phyloP scores from a whole-genome alignment of 2,888 invertebrate species.

The Tinea pellionella region DNA sequence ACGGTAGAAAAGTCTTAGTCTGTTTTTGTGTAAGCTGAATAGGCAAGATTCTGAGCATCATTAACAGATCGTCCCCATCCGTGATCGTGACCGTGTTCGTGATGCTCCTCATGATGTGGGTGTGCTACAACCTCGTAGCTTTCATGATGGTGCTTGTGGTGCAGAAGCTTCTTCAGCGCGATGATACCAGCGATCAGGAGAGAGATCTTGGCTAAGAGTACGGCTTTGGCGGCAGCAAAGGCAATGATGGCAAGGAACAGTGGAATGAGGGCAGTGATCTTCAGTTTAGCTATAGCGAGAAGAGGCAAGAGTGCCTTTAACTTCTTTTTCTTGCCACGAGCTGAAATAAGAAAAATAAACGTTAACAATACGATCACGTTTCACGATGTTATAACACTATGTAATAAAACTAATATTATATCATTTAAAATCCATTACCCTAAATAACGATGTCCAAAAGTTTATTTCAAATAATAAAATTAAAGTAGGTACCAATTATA shows the following conservation, averaged over 20 bases:
- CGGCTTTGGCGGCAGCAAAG: conserved; percentile 86
- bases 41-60: conserved; percentile 70
- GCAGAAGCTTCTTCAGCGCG: conserved; percentile 75
- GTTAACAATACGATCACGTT: background rate
- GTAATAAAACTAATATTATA: background rate
- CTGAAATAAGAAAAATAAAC: conserved; percentile 41
- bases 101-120: conserved; percentile 72
- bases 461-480: background rate
- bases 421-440: background rate
- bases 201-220: conserved; percentile 85
- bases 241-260: conserved; percentile 80
- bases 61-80: conserved; percentile 76
- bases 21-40: conserved; percentile 64
- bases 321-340: conserved; percentile 84
- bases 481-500: background rate
- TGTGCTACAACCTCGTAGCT: conserved; percentile 83
- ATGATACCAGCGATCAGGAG: conserved; percentile 82
- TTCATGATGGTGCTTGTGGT: conserved; percentile 74
- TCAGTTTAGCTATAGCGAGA: conserved; percentile 80
- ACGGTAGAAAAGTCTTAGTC: conserved; percentile 28
- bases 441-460: background rate
- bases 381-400: background rate
- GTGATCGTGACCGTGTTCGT: conserved; percentile 58
- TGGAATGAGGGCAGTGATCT: conserved; percentile 81
- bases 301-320: conserved; percentile 81